These are phyloP conservation scores for Tympanoctomys barrerae DNA, from an alignment of 2,797 vertebrate genomes.

Conservation along the genomic window DNA sequence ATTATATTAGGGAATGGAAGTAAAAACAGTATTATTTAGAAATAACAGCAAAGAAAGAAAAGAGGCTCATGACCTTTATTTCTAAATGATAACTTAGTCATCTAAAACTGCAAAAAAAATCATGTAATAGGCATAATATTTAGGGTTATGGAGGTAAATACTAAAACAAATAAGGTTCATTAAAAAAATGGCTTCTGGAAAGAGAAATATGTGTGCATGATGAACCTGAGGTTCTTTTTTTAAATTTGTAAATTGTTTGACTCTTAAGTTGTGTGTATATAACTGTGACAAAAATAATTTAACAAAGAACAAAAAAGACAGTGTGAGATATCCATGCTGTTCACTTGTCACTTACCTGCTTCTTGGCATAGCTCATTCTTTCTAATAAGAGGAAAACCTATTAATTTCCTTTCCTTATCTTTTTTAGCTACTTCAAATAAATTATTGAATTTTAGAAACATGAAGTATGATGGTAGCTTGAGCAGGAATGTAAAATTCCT, in stretches of 20 bases:
- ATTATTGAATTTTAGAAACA: constrained; percentile 44
- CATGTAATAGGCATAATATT: neutral
- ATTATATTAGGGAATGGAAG: neutral
- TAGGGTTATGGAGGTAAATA: neutral
- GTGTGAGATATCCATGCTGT: neutral
- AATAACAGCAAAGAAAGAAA: neutral
- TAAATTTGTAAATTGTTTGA: neutral
- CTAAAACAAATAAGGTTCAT: constrained; percentile 8
- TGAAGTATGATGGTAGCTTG: neutral
- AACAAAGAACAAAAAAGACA: neutral
- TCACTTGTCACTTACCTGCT: constrained; percentile 41
- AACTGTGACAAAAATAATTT: constrained; percentile 24
- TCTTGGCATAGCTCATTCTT: constrained; percentile 42
- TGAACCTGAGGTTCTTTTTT: neutral
- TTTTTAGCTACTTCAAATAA: constrained; percentile 61
- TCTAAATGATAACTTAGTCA: neutral
- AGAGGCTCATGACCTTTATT: neutral
- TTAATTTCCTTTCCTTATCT: constrained; percentile 52
- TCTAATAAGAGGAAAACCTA: constrained; percentile 21
- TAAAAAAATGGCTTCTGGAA: neutral
- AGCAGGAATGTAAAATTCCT: neutral
- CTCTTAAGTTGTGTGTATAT: neutral
- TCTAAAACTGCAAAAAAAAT: neutral
- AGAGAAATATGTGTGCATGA: neutral
- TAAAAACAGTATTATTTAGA: neutral